A percentile compares a stretch with the other conserved stretches of the same genome.
Conservation (phyloP, 1,140 invertebrate genomes). For the Pseudomyrmex gracilis region DNA sequence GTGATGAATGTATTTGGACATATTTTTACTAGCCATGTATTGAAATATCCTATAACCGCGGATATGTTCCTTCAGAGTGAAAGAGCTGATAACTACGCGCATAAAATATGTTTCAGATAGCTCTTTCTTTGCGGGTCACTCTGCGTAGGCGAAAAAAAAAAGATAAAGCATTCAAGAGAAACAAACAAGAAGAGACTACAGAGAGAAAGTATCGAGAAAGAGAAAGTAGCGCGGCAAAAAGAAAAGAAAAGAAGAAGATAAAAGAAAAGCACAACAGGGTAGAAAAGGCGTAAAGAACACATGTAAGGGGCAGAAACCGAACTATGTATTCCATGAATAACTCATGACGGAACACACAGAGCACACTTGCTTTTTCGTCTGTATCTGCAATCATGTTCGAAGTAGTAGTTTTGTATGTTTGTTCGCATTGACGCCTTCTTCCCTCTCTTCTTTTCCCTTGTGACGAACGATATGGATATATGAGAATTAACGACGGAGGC, state of each 20-base stretch:
- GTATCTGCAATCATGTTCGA: slow-evolving; percentile 50
- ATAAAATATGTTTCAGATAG: background rate
- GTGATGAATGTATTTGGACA: background rate
- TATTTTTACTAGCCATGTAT: background rate
- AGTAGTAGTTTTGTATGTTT: slow-evolving; percentile 16
- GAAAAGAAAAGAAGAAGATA: background rate
- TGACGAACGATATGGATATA: slow-evolving; percentile 49
- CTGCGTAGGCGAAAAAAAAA: slow-evolving; percentile 52
- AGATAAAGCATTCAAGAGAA: slow-evolving; percentile 4
- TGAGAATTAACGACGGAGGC: slow-evolving; percentile 8
- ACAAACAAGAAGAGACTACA: slow-evolving; percentile 22
- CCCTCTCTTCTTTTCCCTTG: background rate
- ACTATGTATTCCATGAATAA: slow-evolving; percentile 66
- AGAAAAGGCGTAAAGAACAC: slow-evolving; percentile 62
- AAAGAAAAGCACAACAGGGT: background rate
- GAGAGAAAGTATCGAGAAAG: slow-evolving; percentile 9
- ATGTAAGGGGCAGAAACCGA: slow-evolving; percentile 52
- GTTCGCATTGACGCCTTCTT: slow-evolving; percentile 20
- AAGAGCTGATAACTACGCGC: slow-evolving; percentile 17
- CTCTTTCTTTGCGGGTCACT: slow-evolving; percentile 24
- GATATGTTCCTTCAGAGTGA: background rate
- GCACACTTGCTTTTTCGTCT: slow-evolving; percentile 53
- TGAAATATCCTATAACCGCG: background rate
- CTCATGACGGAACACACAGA: slow-evolving; percentile 47
- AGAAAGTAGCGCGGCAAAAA: background rate